Percentiles rank a stretch among this genome's conserved stretches.
These are phyloP conservation scores for Trichonephila inaurata DNA, from an alignment of 1,140 invertebrate genomes.

Conservation along the genomic window DNA sequence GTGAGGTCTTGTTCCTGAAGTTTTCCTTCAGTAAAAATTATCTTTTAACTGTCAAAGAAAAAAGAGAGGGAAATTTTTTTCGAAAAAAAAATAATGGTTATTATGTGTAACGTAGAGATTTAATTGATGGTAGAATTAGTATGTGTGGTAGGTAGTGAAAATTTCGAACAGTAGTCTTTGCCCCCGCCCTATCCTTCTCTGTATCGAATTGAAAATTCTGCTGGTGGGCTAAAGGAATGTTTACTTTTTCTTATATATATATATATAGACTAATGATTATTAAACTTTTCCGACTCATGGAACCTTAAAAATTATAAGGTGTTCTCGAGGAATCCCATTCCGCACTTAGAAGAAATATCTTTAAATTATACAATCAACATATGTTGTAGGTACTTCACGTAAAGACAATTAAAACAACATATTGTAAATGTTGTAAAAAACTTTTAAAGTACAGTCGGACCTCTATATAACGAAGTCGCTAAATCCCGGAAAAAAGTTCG, in stretches of 20 bases:
- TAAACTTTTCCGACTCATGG: too few species aligned
- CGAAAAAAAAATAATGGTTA: neutral
- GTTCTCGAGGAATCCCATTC: too few species aligned
- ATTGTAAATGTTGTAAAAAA: too few species aligned
- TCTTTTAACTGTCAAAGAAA: neutral
- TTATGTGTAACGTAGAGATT: conserved; percentile 6
- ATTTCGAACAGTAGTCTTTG: neutral
- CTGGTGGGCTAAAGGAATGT: neutral
- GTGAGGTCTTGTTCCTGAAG: neutral
- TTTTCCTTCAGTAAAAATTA: neutral
- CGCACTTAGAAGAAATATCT: too few species aligned
- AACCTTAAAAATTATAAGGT: too few species aligned
- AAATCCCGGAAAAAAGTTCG: too few species aligned
- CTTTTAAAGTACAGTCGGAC: too few species aligned
- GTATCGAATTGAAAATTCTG: neutral
- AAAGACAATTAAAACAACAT: too few species aligned
- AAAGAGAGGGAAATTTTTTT: neutral
- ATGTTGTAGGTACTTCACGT: too few species aligned
- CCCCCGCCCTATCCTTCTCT: neutral
- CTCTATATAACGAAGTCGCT: too few species aligned
- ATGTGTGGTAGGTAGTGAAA: conserved; percentile 15
- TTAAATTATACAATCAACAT: too few species aligned
- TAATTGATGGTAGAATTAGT: neutral
- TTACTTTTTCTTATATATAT: neutral
- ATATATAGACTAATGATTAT: too few species aligned